phyloP scores from a whole-genome alignment of 2,797 vertebrate genomes.

The Hirundo rustica region DNA sequence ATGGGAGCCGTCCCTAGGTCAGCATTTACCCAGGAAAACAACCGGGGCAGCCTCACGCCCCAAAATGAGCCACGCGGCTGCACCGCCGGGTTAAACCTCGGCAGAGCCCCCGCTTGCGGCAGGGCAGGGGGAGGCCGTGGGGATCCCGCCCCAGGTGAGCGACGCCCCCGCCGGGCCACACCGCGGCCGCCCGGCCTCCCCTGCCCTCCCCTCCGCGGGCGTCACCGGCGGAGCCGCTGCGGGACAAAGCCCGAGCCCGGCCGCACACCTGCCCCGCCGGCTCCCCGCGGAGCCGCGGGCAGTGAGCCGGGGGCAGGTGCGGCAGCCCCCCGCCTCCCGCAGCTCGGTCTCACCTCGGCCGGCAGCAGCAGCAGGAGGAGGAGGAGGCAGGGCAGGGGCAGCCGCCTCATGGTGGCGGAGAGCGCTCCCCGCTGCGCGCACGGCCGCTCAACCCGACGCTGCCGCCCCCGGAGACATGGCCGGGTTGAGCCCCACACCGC shows the following conservation, averaged over 20 bases:
- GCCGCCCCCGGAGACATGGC: conserved; percentile 73
- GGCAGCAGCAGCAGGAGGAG: background rate
- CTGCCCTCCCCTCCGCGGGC: background rate
- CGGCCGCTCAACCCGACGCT: conserved; percentile 67
- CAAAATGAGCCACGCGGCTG: background rate
- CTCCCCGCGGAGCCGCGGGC: too few relatives aligned
- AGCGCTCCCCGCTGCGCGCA: conserved; percentile 12
- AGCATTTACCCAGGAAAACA: background rate
- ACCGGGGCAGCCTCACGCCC: background rate
- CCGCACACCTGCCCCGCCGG: conserved; percentile 45
- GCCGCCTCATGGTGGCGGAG: conserved; percentile 40
- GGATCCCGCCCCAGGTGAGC: background rate
- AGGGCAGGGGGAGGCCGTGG: background rate
- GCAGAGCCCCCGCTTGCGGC: background rate
- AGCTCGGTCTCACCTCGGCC: conserved; percentile 27
- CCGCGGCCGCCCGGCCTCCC: background rate
- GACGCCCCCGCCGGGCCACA: background rate
- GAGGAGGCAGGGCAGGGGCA: background rate
- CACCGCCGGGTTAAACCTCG: background rate
- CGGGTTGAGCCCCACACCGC: conserved; percentile 55
- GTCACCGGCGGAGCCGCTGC: background rate
- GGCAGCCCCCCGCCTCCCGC: background rate
- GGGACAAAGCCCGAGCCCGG: conserved; percentile 20
- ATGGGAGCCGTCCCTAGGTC: background rate
- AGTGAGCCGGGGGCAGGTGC: background rate